A percentile compares a stretch with the other conserved stretches of the same genome.
phyloP scores from a whole-genome alignment of 2,888 invertebrate species.

The Silvanus unidentatus region DNA sequence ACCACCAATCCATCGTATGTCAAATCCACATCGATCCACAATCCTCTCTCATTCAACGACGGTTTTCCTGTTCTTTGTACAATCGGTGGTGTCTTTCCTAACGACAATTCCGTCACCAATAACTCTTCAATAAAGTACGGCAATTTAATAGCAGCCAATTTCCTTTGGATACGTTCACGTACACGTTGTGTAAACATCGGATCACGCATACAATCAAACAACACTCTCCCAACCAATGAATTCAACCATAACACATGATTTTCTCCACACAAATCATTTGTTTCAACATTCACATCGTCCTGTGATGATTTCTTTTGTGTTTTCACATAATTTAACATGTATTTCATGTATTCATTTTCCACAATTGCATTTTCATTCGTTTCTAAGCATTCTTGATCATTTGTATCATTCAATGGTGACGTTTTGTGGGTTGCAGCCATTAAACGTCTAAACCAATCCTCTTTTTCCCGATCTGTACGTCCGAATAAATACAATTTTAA shows the following conservation, averaged over 20 bases:
- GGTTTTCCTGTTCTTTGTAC: conserved; percentile 61
- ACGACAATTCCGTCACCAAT: conserved; percentile 65
- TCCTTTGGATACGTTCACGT: conserved; percentile 76
- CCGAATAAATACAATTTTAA: conserved; percentile 52
- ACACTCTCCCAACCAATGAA: conserved; percentile 67
- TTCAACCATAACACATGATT: conserved; percentile 68
- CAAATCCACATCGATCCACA: conserved; percentile 84
- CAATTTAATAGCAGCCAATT: conserved; percentile 77
- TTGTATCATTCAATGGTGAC: conserved; percentile 4
- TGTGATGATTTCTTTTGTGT: conserved; percentile 19
- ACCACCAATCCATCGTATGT: conserved; percentile 72
- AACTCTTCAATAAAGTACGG: conserved; percentile 87
- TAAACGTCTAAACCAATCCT: conserved; percentile 68
- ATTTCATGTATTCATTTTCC: conserved; percentile 37
- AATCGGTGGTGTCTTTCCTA: conserved; percentile 64
- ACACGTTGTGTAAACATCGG: conserved; percentile 62
- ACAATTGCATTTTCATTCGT: conserved; percentile 15
- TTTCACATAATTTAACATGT: conserved; percentile 37
- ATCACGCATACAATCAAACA: conserved; percentile 78
- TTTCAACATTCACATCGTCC: conserved; percentile 7
- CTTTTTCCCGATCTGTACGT: conserved; percentile 83
- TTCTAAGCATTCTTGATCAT: conserved; percentile 11
- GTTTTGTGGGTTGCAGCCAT: conserved; percentile 31
- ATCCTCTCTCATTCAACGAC: conserved; percentile 69
- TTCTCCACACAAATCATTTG: not conserved